Conservation (phyloP, 2,888 invertebrate genomes). For the Drosophila meridionalis region DNA sequence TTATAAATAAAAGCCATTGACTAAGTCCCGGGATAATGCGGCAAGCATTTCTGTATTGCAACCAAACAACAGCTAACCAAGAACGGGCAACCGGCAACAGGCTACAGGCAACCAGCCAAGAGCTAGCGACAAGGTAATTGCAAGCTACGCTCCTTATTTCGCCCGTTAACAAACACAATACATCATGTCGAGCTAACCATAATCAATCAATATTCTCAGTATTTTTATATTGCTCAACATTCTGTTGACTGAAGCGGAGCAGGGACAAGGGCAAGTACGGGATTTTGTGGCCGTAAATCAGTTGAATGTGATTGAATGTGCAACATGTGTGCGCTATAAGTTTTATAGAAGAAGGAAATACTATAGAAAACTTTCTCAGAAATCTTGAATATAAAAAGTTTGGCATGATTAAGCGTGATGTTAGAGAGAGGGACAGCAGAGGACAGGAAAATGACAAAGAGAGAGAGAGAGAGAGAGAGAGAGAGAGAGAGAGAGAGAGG, state of each 20-base stretch:
- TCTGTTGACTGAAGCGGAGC: background rate
- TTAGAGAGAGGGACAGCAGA: background rate
- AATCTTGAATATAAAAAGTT: background rate
- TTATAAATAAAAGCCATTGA: constrained; percentile 72
- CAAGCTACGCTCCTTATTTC: constrained; percentile 37
- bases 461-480: background rate
- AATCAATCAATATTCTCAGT: constrained; percentile 71
- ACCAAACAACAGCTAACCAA: constrained; percentile 3
- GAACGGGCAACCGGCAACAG: constrained; percentile 2
- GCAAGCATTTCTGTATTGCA: constrained; percentile 43
- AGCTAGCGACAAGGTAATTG: constrained; percentile 63
- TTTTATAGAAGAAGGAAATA: background rate
- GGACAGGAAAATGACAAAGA: background rate
- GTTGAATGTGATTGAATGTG: constrained; percentile 32
- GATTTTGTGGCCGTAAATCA: constrained; percentile 26
- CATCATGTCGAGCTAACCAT: constrained; percentile 64
- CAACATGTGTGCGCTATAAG: constrained; percentile 32
- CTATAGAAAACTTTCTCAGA: background rate
- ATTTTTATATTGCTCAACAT: constrained; percentile 40
- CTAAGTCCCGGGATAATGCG: constrained; percentile 59
- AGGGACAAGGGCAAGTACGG: background rate
- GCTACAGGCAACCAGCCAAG: constrained; percentile 16
- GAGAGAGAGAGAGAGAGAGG: background rate
- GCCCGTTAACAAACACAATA: constrained; percentile 55
- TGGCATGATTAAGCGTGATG: background rate